Conservation (phyloP, 1,140 invertebrate species). For the Ephestia elutella region DNA sequence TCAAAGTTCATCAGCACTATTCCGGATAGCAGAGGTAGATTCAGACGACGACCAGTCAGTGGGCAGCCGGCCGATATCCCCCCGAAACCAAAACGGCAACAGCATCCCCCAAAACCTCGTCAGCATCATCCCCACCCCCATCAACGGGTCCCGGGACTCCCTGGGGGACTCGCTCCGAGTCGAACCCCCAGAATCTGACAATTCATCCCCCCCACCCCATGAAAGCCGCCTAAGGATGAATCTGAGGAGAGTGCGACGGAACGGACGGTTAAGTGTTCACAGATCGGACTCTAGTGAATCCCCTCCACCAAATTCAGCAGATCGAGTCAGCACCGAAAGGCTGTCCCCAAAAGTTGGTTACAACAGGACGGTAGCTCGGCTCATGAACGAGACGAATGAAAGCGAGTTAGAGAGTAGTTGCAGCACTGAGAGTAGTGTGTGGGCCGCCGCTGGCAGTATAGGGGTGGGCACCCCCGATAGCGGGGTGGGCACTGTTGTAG, state of each 20-base stretch:
- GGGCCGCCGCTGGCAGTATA: slow-evolving; percentile 25
- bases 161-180: slow-evolving; percentile 68
- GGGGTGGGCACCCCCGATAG: slow-evolving; percentile 42
- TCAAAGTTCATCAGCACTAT: slow-evolving; percentile 68
- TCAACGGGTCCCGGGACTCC: slow-evolving; percentile 74
- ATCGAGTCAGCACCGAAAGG: slow-evolving; percentile 28
- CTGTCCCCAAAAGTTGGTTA: slow-evolving; percentile 38
- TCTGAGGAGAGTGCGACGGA: slow-evolving; percentile 38
- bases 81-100: slow-evolving; percentile 39
- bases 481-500: slow-evolving; percentile 41
- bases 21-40: slow-evolving; percentile 75
- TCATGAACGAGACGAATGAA: slow-evolving; percentile 70
- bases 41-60: slow-evolving; percentile 75
- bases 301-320: slow-evolving; percentile 36
- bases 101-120: slow-evolving; percentile 63
- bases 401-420: slow-evolving; percentile 69
- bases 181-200: slow-evolving; percentile 42
- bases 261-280: slow-evolving; percentile 40
- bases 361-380: slow-evolving; percentile 53
- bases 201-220: slow-evolving; percentile 34
- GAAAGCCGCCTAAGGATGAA: slow-evolving; percentile 39
- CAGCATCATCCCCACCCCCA: slow-evolving; percentile 73
- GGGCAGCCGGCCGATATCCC: slow-evolving; percentile 56
- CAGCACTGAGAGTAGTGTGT: slow-evolving; percentile 54
- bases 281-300: slow-evolving; percentile 60